These are phyloP conservation scores for Catharus bicknelli DNA, from an alignment of 2,113 vertebrate species.

Conservation along the genomic window DNA sequence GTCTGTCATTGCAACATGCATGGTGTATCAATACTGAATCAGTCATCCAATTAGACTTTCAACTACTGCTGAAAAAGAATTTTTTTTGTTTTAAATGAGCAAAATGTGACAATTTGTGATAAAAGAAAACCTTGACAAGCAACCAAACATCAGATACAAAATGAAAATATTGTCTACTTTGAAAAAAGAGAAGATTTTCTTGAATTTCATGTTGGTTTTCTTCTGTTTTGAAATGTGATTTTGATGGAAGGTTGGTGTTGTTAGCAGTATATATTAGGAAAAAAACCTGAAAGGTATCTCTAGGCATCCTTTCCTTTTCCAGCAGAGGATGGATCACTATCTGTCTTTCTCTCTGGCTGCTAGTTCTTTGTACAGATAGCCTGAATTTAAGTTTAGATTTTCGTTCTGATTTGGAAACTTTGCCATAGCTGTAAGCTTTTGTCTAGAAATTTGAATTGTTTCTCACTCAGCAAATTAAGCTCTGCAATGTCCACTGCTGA, in stretches of 20 bases:
- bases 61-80: not conserved
- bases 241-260: not conserved
- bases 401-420: not conserved
- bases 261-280: not conserved
- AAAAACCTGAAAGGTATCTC: not conserved
- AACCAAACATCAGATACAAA: not conserved
- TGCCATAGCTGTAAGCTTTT: not conserved
- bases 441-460: not conserved
- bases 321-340: not conserved
- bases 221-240: not conserved
- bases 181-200: not conserved
- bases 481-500: not conserved
- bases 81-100: not conserved
- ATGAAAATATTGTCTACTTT: not conserved
- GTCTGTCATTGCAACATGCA: not conserved
- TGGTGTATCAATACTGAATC: not conserved
- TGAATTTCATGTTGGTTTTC: not conserved
- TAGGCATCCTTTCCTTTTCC: not conserved
- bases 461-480: not conserved
- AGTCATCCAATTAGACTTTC: not conserved
- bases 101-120: not conserved
- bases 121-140: not conserved
- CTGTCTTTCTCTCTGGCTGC: not conserved
- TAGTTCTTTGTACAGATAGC: not conserved
- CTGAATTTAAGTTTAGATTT: not conserved